These are phyloP conservation scores for Puffinus mauretanicus DNA, from an alignment of 2,113 vertebrate genomes.

Conservation along the genomic window DNA sequence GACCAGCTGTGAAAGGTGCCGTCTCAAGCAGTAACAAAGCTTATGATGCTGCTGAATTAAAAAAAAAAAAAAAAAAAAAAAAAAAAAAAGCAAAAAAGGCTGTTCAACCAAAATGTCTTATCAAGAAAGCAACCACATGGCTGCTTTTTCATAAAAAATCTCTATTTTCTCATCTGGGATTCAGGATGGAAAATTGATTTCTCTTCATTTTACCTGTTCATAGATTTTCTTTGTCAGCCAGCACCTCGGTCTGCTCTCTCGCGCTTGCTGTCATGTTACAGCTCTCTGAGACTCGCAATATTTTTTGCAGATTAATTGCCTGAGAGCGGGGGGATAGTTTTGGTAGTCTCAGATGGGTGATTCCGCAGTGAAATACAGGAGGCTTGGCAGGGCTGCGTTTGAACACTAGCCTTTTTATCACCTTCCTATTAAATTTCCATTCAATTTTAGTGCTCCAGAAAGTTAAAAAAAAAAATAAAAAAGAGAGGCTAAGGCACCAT, in stretches of 20 bases:
- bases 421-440: neutral
- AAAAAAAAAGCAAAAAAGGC: neutral
- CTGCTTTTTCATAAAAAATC: neutral
- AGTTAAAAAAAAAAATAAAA: neutral
- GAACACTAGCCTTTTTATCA: neutral
- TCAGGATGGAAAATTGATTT: neutral
- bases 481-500: neutral
- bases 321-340: neutral
- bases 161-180: neutral
- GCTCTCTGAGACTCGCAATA: neutral
- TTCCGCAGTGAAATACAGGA: neutral
- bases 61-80: neutral
- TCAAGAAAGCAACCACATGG: neutral
- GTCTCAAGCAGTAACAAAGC: neutral
- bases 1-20: neutral
- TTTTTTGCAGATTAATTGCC: neutral
- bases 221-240: neutral
- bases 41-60: neutral
- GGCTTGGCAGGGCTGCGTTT: neutral
- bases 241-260: neutral
- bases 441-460: neutral
- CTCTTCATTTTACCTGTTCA: neutral
- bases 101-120: neutral
- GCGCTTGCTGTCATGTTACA: neutral
- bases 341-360: neutral